Base-by-base conservation (phyloP, 2,797 vertebrate species). In the Pteronotus mesoamericanus region DNA sequence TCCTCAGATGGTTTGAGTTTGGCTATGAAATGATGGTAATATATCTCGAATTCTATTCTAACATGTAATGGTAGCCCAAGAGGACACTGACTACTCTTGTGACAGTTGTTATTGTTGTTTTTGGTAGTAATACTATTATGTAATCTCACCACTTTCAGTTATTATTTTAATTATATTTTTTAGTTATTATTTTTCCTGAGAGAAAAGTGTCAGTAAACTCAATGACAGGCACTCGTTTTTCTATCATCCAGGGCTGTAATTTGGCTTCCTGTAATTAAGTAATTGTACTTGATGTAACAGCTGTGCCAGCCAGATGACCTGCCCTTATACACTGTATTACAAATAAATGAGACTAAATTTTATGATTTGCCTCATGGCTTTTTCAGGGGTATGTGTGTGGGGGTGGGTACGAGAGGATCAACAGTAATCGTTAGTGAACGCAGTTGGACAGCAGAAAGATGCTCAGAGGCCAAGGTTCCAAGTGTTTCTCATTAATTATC, bases 401-500 rank as follows among this genome's bases (percentile, higher is more conserved):
- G 64, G 71, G 79, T 37, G 59, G n/a, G 64, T 83, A 26, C 5
- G 0, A n/a, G 39, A 48, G 59, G 29, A 46, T 59, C 78, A 93
- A 89, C 72, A n/a, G 86, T 78, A 77, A 91, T 72, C 68, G 51
- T 91, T 82, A 94, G 78, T 86, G 53, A 97, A 55, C 86, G 78
- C 83, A 84, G 37, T 79, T 96, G 91, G 96, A 94, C 12, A 9
- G 46, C 16, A 29, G 61, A 69, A 88, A 94, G 68, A 77, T 42
- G 39, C 75, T 77, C 77, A 55, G 80, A 94, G 94, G 92, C 72
- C 92, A 88, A 82, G 48, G 61, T 83, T 93, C 94, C 77, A 91
- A 96, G 95, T 96, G 92, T 92, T 96, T 95, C 88, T 97, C 92
- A 91, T 97, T 97, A 96, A 94, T 97, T 95, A 93, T 96, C 93